phyloP scores from a whole-genome alignment of 2,113 vertebrate genomes.

The Protobothrops mucrosquamatus region DNA sequence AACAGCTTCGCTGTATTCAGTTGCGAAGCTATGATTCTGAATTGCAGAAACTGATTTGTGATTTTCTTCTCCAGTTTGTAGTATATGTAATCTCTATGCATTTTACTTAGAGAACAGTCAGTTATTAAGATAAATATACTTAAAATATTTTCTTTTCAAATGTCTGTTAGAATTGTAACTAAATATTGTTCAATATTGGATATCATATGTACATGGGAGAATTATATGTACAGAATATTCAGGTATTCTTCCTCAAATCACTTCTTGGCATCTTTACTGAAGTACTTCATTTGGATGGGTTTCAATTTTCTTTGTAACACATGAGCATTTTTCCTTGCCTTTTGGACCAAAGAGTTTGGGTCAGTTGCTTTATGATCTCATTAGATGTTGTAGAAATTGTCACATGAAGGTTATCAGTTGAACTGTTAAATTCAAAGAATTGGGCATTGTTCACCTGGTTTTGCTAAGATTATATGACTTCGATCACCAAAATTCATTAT shows the following conservation, averaged over 20 bases:
- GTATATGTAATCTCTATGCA: neutral
- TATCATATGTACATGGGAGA: neutral
- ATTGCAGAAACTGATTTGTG: neutral
- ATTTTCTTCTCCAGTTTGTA: neutral
- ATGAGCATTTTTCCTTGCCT: neutral
- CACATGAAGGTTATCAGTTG: neutral
- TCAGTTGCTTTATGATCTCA: neutral
- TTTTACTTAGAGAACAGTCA: neutral
- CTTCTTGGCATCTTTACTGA: neutral
- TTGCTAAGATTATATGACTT: neutral
- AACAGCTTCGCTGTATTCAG: neutral
- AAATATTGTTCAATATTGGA: neutral
- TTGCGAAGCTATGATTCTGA: neutral
- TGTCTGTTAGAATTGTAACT: neutral
- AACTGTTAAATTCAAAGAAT: neutral
- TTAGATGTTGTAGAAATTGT: neutral
- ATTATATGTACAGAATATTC: neutral
- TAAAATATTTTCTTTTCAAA: neutral
- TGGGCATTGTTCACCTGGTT: neutral
- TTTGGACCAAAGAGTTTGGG: neutral
- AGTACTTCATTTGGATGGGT: neutral
- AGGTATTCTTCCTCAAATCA: neutral
- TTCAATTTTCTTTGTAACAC: neutral
- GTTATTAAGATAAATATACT: neutral
- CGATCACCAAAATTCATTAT: neutral